These are phyloP conservation scores for Camponotus pennsylvanicus DNA, from an alignment of 1,140 invertebrate species.

Conservation along the genomic window DNA sequence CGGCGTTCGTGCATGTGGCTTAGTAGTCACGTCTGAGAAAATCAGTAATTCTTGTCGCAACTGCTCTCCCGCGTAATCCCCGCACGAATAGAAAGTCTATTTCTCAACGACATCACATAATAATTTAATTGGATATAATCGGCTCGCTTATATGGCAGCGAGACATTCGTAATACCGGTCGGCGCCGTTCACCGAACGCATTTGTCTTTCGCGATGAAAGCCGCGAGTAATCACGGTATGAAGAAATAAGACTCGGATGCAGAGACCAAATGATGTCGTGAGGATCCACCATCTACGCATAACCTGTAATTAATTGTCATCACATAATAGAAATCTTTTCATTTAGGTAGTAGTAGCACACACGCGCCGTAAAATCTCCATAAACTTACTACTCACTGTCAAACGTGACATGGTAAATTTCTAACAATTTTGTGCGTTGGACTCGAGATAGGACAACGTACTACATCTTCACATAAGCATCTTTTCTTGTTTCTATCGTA, in stretches of 20 bases:
- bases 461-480: conserved; percentile 36
- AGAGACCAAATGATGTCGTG: neutral
- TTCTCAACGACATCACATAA: conserved; percentile 74
- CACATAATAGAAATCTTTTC: conserved; percentile 69
- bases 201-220: conserved; percentile 55
- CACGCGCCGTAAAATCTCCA: conserved; percentile 58
- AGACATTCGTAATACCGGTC: conserved; percentile 67
- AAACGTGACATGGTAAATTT: conserved; percentile 41
- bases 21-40: conserved; percentile 55
- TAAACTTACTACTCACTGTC: conserved; percentile 67
- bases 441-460: conserved; percentile 16
- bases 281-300: conserved; percentile 47
- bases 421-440: conserved; percentile 53
- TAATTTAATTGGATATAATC: conserved; percentile 79
- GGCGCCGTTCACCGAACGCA: conserved; percentile 55
- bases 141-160: conserved; percentile 52
- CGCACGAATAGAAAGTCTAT: conserved; percentile 79
- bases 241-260: conserved; percentile 5
- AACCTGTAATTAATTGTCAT: conserved; percentile 75
- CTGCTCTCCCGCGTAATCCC: neutral
- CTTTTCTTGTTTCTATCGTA: conserved; percentile 1
- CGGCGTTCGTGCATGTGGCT: too few species aligned
- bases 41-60: conserved; percentile 8
- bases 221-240: conserved; percentile 64
- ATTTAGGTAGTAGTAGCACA: conserved; percentile 65